These are phyloP conservation scores for Patella caerulea DNA, from an alignment of 2,888 invertebrate genomes.

Conservation along the genomic window DNA sequence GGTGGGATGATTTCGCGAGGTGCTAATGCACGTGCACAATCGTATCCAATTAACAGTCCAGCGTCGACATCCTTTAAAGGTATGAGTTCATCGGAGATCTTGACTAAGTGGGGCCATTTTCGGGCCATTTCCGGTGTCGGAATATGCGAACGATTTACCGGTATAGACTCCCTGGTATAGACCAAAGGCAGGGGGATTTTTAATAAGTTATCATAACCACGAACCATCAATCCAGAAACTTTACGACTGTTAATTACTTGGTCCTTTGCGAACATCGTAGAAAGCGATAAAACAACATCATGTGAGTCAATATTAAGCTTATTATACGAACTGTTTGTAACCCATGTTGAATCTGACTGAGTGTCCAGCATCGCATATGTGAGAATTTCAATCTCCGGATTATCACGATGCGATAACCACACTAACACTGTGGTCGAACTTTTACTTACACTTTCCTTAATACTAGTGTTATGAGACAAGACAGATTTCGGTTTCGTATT, in stretches of 20 bases:
- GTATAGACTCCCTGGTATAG: not conserved
- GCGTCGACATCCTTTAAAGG: not conserved
- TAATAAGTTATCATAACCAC: not conserved
- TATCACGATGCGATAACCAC: conserved; percentile 29
- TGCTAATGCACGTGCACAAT: not conserved
- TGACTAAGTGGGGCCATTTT: not conserved
- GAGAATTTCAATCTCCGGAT: no score
- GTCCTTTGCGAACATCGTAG: no score
- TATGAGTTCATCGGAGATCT: not conserved
- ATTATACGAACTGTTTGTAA: no score
- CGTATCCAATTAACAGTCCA: not conserved
- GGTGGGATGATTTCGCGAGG: not conserved
- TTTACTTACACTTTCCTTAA: no score
- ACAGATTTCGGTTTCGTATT: no score
- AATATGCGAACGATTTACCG: not conserved
- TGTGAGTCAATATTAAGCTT: no score
- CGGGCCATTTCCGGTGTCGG: not conserved
- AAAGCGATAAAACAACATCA: no score
- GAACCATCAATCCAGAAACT: no score
- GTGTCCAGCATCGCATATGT: no score
- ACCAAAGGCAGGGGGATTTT: not conserved
- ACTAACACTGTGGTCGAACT: conserved; percentile 34
- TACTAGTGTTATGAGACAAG: no score
- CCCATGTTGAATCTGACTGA: no score
- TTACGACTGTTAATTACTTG: no score